Base-by-base conservation (phyloP, 2,888 invertebrate genomes). In the Pollenia labialis region DNA sequence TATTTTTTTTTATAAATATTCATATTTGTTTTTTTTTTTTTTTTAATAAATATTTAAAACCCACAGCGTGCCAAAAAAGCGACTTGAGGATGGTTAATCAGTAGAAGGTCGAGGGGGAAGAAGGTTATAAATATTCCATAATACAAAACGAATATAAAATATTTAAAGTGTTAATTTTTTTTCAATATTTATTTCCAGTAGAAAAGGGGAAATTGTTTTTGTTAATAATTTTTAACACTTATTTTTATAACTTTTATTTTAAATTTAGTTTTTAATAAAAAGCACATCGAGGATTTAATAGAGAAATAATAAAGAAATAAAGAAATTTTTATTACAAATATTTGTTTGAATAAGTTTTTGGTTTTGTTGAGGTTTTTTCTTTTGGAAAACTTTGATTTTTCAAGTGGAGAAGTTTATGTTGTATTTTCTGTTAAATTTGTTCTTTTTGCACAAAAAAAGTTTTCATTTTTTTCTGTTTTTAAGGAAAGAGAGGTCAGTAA, bases 31-130 rank as follows among this genome's bases (percentile, higher is more conserved):
- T n/a, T 40, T 48, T 46, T 44, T 66, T 58, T 60, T 68, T 23
- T 23, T 23, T 23, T 23, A 23, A 2, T 23, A 23, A 71, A 62
- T 95, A 95, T 90, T 54, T 75, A 77, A 95, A 95, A 95, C 95
- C 95, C 95, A 95, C 94, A 95, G 93, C 93, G 95, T 95, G 95
- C 95, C 95, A 95, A 94, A 95, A 32, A 94, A 95, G 93, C 93
- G 93, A 93, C 93, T 92, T 93, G 91, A 90, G 91, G 90, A 89
- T 88, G 84, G 88, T 77, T 80, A 23, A 14, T 86, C 85, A 87
- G 85, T 87, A 85, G 81, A 82, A 76, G 76, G 76, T 62, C 82
- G 76, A 71, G 69, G 80, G 75, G 42, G 50, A 23, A 82, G 87
- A 87, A 76, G 69, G 40, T 69, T 48, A 48, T 75, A 56, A 69